Evolutionary conservation across 2,113 vertebrate genomes (phyloP).

Genomic region (Serilophus lunatus): DNA sequence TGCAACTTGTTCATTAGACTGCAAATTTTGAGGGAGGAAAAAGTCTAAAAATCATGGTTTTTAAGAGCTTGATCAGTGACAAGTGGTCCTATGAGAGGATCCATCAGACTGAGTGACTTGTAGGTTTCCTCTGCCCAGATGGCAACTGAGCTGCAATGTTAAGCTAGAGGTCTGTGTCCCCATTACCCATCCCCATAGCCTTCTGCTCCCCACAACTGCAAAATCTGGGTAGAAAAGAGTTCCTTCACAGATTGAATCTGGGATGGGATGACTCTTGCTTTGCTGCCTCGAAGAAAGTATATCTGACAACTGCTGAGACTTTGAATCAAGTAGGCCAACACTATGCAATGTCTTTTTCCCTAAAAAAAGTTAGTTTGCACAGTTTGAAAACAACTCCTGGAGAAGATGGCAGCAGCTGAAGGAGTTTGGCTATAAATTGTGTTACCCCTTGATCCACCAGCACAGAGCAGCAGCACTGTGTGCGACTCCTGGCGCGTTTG

Average conservation of each 20-base stretch:
- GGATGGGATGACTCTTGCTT: neutral
- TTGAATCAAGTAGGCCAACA: neutral
- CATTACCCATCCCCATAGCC: neutral
- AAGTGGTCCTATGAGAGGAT: neutral
- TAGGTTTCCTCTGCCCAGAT: neutral
- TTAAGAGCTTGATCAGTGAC: neutral
- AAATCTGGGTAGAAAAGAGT: neutral
- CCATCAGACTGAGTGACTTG: neutral
- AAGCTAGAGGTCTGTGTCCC: neutral
- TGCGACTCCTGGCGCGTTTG: neutral
- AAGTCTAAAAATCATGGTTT: neutral
- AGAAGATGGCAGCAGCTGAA: conserved; percentile 15
- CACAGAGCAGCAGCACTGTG: neutral
- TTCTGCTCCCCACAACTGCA: neutral
- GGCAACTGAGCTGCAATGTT: neutral
- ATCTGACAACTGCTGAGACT: neutral
- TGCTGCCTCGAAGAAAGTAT: neutral
- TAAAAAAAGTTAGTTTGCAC: neutral
- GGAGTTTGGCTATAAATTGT: neutral
- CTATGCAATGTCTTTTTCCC: neutral
- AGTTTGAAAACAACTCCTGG: conserved; percentile 4
- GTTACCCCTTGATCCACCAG: neutral
- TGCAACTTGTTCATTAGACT: neutral
- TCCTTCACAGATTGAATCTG: neutral
- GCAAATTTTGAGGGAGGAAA: neutral